A percentile compares a stretch with the other conserved stretches of the same genome.
phyloP scores from a whole-genome alignment of 2,888 invertebrate genomes.

The Eupithecia pulchellata region DNA sequence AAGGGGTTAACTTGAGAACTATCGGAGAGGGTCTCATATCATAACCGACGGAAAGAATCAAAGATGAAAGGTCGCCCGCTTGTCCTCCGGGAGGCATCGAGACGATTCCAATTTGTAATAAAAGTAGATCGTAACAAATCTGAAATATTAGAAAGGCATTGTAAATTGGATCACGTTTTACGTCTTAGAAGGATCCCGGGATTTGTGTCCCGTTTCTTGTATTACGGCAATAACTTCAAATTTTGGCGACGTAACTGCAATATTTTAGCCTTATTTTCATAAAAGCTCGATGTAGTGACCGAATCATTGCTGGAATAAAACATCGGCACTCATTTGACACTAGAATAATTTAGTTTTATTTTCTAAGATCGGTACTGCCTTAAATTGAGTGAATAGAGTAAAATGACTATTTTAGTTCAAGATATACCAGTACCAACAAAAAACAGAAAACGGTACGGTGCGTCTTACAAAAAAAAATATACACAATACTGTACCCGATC shows the following conservation, averaged over 20 bases:
- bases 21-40: constrained; percentile 52
- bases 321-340: neutral
- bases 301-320: constrained; percentile 7
- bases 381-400: neutral
- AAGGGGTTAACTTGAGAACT: constrained; percentile 47
- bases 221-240: constrained; percentile 49
- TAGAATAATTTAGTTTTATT: neutral
- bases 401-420: neutral
- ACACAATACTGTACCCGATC: neutral
- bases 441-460: neutral
- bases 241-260: constrained; percentile 42
- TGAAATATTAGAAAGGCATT: constrained; percentile 73
- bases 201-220: constrained; percentile 59
- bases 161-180: constrained; percentile 78
- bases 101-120: constrained; percentile 76
- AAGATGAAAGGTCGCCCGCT: constrained; percentile 59
- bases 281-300: constrained; percentile 40
- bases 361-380: neutral
- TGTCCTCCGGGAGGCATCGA: constrained; percentile 66
- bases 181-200: constrained; percentile 60
- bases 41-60: constrained; percentile 57
- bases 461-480: neutral
- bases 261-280: constrained; percentile 46
- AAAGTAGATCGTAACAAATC: constrained; percentile 75
- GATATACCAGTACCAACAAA: neutral